Base-by-base conservation (phyloP, 1,140 invertebrate genomes). In the Palaemon carinicauda region DNA sequence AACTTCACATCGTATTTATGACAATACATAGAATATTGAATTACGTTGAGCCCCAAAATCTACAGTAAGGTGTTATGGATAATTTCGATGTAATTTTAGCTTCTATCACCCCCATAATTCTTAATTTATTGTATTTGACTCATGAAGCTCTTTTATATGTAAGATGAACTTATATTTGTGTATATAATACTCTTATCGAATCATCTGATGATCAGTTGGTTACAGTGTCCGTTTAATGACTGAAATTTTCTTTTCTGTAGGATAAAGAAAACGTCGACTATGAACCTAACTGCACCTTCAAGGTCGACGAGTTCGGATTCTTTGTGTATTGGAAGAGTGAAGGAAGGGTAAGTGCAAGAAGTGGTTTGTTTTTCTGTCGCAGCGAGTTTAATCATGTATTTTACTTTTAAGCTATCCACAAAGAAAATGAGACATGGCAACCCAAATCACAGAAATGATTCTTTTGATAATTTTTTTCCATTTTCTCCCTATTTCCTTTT, bases 251-350 rank as follows among this genome's bases (percentile, higher is more conserved):
- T 52, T 15, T 69, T 3, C 53, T 14, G 19, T 77, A 94, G 92
- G 97, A 98, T 90, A 97, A 97, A 92, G 97, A 98, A 92, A 96
- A 96, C 90, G 94, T 94, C 21, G 96, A 97, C 89, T 93, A 97
- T 65, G 98, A 99, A 91, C 93, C 95, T 78, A 95, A 95, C 90
- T 98, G 97, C 90, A 91, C 95, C 81, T 98, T 99, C 91, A 97
- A 97, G 93, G 98, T 99, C 29, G 98, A 99, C 91, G 97, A 99
- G 91, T 98, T 97, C 93, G 98, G 98, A 69, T 99, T 99, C 93
- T 99, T 99, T 92, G 97, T 99, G 88, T 98, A 98, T 91, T 99
- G 98, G 98, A 98, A 99, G 92, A 98, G 97, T 91, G 98, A 99
- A 89, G 96, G 96, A 87, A 95, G 94, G 93, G 98, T 99, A 92